Conservation (phyloP, 2,113 vertebrate species). For the Girardinichthys multiradiatus region DNA sequence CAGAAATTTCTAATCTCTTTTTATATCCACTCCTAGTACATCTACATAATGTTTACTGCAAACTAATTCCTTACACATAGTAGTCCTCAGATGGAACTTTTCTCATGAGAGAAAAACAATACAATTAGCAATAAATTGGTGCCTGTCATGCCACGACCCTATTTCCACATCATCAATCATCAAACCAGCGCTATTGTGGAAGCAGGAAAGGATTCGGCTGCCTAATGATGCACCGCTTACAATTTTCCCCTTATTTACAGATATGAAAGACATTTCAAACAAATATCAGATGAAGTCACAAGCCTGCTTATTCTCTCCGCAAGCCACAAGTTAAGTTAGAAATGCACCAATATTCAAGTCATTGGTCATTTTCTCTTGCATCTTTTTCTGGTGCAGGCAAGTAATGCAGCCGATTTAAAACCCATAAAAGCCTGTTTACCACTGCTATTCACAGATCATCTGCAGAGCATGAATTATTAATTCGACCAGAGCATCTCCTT, state of each 20-base stretch:
- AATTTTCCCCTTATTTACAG: slow-evolving; percentile 23
- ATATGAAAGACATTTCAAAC: slow-evolving; percentile 51
- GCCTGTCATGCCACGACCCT: slow-evolving; percentile 43
- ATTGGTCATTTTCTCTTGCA: slow-evolving; percentile 39
- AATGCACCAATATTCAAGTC: slow-evolving; percentile 48
- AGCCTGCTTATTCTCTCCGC: neutral
- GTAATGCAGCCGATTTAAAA: slow-evolving; percentile 66
- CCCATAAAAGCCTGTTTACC: slow-evolving; percentile 72
- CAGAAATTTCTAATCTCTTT: slow-evolving; percentile 25
- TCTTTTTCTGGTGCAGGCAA: slow-evolving; percentile 18
- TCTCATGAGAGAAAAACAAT: slow-evolving; percentile 53
- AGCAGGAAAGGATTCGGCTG: slow-evolving; percentile 26
- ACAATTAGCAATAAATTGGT: slow-evolving; percentile 65
- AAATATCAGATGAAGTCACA: slow-evolving; percentile 31
- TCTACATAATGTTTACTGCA: slow-evolving; percentile 54
- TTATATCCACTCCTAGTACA: slow-evolving; percentile 28
- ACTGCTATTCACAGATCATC: slow-evolving; percentile 76
- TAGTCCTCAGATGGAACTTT: slow-evolving; percentile 48
- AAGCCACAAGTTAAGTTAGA: slow-evolving; percentile 32
- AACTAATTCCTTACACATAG: slow-evolving; percentile 58
- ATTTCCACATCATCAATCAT: slow-evolving; percentile 62
- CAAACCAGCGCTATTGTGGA: slow-evolving; percentile 41
- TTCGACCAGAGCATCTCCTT: slow-evolving; percentile 45
- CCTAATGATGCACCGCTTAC: slow-evolving; percentile 50
- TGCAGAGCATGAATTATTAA: slow-evolving; percentile 78